Evolutionary conservation across 2,797 vertebrate species (phyloP).

Genomic region (Leptatherina wallacei): DNA sequence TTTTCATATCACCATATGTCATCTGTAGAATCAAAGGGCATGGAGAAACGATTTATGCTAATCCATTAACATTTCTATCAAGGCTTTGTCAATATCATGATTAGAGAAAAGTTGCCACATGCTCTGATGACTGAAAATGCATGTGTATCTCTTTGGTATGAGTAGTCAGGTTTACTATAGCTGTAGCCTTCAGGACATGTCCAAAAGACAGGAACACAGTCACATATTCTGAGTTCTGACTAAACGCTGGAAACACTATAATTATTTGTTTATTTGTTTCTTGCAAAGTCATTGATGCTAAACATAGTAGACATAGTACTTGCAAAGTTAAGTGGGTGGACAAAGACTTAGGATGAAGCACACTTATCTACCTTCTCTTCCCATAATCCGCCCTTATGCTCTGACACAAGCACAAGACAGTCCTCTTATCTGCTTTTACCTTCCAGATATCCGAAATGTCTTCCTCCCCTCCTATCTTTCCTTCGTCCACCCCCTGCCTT

Average conservation of each 20-base stretch:
- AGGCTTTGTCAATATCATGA: constrained; percentile 43
- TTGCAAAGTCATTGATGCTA: not conserved
- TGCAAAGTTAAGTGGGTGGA: not conserved
- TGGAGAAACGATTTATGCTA: constrained; percentile 48
- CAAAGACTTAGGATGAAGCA: constrained; percentile 3
- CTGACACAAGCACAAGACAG: constrained; percentile 77
- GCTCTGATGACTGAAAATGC: constrained; percentile 18
- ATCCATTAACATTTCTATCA: constrained; percentile 42
- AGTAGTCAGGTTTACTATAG: not conserved
- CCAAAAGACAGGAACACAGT: not conserved
- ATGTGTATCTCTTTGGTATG: constrained; percentile 20
- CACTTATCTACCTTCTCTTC: not conserved
- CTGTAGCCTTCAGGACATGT: not conserved
- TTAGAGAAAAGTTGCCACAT: constrained; percentile 25
- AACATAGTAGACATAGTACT: not conserved
- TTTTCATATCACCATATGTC: constrained; percentile 40
- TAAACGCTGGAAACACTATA: not conserved
- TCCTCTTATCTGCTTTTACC: constrained; percentile 79
- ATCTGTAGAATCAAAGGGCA: constrained; percentile 55
- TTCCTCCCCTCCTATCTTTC: not conserved
- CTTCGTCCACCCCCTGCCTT: not conserved
- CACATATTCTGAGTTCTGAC: not conserved
- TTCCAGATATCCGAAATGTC: constrained; percentile 60
- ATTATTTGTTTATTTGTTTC: not conserved
- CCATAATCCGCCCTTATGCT: constrained; percentile 77